Evolutionary conservation across 2,113 vertebrate species (phyloP).

Genomic region (Sceloporus undulatus): DNA sequence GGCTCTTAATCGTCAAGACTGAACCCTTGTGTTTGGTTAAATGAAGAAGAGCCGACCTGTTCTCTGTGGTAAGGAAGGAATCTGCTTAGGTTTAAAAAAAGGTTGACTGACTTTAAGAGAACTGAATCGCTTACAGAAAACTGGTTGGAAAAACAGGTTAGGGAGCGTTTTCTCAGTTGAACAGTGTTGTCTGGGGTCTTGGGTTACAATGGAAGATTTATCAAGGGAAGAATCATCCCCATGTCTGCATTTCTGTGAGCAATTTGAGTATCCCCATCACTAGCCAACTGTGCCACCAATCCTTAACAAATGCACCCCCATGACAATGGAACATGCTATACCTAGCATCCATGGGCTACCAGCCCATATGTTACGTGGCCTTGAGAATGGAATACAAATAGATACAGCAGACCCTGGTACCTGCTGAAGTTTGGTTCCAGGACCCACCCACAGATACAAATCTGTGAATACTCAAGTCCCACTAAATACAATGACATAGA

Average conservation of each 20-base stretch:
- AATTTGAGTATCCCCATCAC: background rate
- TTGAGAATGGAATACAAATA: background rate
- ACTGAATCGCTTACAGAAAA: background rate
- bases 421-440: too few relatives aligned
- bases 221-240: too few relatives aligned
- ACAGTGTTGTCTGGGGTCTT: background rate
- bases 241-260: background rate
- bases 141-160: background rate
- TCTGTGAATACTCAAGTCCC: too few relatives aligned
- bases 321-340: background rate
- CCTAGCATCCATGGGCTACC: too few relatives aligned
- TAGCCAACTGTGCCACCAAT: background rate
- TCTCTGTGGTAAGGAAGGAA: conserved; percentile 44
- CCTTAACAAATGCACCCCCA: background rate
- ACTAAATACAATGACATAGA: too few relatives aligned
- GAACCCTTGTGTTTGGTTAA: conserved; percentile 62
- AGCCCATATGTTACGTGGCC: too few relatives aligned
- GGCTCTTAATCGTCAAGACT: conserved; percentile 62
- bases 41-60: background rate
- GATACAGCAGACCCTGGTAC: too few relatives aligned
- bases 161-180: conserved; percentile 32
- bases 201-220: background rate
- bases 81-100: conserved; percentile 38
- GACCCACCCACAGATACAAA: too few relatives aligned
- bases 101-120: conserved; percentile 34